Conservation (phyloP, 35 echinoderm and acorn worm genomes). For the Lytechinus variegatus region DNA sequence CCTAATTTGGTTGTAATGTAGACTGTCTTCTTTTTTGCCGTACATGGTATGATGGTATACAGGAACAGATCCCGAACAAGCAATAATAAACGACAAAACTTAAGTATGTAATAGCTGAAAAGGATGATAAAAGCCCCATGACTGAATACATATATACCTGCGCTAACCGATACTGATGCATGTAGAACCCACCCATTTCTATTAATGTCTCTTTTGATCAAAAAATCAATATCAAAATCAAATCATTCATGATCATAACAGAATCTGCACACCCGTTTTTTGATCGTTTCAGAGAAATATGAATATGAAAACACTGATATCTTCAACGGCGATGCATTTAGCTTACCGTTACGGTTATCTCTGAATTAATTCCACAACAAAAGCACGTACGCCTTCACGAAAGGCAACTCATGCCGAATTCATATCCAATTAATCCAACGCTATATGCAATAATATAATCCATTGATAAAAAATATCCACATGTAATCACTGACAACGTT, state of each 20-base stretch:
- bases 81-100: no score
- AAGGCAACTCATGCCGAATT: background rate
- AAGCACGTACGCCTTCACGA: background rate
- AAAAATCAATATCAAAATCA: background rate
- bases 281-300: no score
- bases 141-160: background rate
- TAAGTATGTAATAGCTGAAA: background rate
- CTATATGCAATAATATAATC: background rate
- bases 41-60: no score
- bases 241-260: background rate
- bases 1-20: no score
- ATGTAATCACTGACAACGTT: background rate
- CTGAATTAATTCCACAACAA: background rate
- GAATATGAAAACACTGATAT: background rate
- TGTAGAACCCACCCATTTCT: background rate
- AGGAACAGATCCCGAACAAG: no score
- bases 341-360: background rate
- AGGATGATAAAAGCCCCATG: background rate
- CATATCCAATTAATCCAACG: background rate
- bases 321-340: background rate
- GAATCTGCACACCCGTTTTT: background rate
- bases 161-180: background rate
- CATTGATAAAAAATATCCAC: background rate
- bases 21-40: no score
- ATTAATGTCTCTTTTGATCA: background rate